Percentiles rank a stretch among this genome's conserved stretches.
Evolutionary conservation across 1,140 invertebrate genomes (phyloP).

Genomic region (Drosophila micromelanica): DNA sequence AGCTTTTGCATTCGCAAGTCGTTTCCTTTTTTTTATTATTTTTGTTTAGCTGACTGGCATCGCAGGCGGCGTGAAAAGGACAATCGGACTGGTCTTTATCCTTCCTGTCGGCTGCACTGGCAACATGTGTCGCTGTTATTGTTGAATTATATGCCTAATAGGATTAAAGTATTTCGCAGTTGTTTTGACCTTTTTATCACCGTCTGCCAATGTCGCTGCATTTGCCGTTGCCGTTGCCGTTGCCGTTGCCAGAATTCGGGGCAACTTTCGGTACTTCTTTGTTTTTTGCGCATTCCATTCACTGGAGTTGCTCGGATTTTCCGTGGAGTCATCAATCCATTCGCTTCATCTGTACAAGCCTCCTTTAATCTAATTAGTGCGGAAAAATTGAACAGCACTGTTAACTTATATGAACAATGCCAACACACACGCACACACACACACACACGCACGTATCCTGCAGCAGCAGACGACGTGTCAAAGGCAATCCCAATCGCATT

Average conservation of each 20-base stretch:
- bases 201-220: constrained; percentile 49
- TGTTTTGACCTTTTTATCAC: constrained; percentile 72
- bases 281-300: constrained; percentile 39
- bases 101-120: constrained; percentile 74
- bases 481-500: constrained; percentile 51
- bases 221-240: constrained; percentile 40
- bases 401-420: constrained; percentile 67
- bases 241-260: constrained; percentile 43
- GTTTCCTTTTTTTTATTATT: constrained; percentile 3
- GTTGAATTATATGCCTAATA: constrained; percentile 80
- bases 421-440: constrained; percentile 23
- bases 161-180: constrained; percentile 81
- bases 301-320: constrained; percentile 29
- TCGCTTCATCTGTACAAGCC: constrained; percentile 47
- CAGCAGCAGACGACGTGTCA: constrained; percentile 45
- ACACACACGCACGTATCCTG: constrained; percentile 32
- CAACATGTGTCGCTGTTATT: constrained; percentile 79
- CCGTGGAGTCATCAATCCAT: constrained; percentile 43
- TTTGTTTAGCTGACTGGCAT: constrained; percentile 28
- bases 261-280: constrained; percentile 52
- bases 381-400: constrained; percentile 74
- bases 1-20: constrained; percentile 20
- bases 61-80: constrained; percentile 58
- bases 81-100: constrained; percentile 73
- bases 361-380: constrained; percentile 80